These are phyloP conservation scores for Drosophila barbarae DNA, from an alignment of 2,888 invertebrate species.

Conservation along the genomic window DNA sequence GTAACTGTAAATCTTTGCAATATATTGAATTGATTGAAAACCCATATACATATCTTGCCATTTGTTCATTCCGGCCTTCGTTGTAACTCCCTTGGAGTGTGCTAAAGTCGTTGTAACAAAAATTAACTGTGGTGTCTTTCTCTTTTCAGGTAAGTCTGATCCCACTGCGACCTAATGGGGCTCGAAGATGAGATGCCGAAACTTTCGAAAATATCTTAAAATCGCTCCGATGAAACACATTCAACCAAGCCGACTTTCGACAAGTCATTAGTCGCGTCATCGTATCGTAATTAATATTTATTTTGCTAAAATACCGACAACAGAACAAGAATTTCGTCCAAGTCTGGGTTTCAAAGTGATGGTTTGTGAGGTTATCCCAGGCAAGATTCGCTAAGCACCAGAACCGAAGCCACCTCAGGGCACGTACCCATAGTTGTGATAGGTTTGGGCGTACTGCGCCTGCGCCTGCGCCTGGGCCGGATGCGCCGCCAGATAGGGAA, in stretches of 20 bases:
- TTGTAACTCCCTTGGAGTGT: conserved; percentile 16
- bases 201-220: conserved; percentile 21
- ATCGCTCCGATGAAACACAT: conserved; percentile 34
- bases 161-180: background rate
- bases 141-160: conserved; percentile 35
- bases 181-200: conserved; percentile 1
- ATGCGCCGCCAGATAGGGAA: conserved; percentile 71
- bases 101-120: conserved; percentile 11
- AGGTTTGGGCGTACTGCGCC: conserved; percentile 73
- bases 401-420: conserved; percentile 50
- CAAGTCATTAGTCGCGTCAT: conserved; percentile 10
- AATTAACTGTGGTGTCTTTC: conserved; percentile 1
- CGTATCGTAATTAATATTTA: conserved; percentile 38
- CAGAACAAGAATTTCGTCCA: conserved; percentile 37
- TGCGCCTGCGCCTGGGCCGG: conserved; percentile 68
- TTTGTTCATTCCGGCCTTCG: background rate
- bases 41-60: background rate
- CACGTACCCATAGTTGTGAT: conserved; percentile 77
- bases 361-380: conserved; percentile 18
- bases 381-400: conserved; percentile 22
- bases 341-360: conserved; percentile 15
- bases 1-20: conserved; percentile 55
- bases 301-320: conserved; percentile 54
- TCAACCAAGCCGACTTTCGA: conserved; percentile 32
- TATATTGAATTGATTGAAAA: conserved; percentile 5